Percentiles rank a stretch among this genome's conserved stretches.
phyloP scores from a whole-genome alignment of 1,140 invertebrate genomes.

The Drosophila cardini region DNA sequence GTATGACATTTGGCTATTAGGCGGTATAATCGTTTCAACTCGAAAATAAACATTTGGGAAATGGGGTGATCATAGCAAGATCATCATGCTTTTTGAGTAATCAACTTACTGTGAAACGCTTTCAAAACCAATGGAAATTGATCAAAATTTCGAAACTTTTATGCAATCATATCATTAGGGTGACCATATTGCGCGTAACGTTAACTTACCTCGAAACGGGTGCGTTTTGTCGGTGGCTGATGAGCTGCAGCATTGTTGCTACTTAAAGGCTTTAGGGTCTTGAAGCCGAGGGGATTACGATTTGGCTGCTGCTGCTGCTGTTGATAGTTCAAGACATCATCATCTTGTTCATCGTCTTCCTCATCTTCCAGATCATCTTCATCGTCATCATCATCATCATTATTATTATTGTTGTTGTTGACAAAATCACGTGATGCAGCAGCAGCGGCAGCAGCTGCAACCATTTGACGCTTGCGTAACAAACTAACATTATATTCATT shows the following conservation, averaged over 20 bases:
- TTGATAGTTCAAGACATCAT: slow-evolving; percentile 13
- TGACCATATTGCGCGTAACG: too few species aligned
- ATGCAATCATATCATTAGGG: too few species aligned
- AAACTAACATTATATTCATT: slow-evolving; percentile 63
- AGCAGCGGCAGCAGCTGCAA: neutral
- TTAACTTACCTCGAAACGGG: slow-evolving; percentile 29
- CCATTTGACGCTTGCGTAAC: slow-evolving; percentile 40
- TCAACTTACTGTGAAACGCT: too few species aligned
- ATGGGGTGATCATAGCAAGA: too few species aligned
- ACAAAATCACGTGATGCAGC: slow-evolving; percentile 24
- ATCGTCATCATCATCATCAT: slow-evolving; percentile 58
- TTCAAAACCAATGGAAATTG: too few species aligned
- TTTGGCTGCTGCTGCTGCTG: slow-evolving; percentile 11
- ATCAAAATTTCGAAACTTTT: too few species aligned
- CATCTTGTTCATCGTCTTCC: slow-evolving; percentile 21
- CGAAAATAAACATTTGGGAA: too few species aligned
- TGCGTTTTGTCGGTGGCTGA: slow-evolving; percentile 34
- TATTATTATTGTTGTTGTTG: slow-evolving; percentile 52
- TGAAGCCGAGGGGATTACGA: neutral
- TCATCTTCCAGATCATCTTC: slow-evolving; percentile 46
- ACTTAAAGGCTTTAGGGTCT: neutral
- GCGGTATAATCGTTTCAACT: too few species aligned
- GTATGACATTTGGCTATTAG: too few species aligned
- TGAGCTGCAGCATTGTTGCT: neutral
- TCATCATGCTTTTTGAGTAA: too few species aligned